Percentiles rank a stretch among this genome's conserved stretches.
Conservation (phyloP, 1,140 invertebrate species). For the Tyrophagus putrescentiae region DNA sequence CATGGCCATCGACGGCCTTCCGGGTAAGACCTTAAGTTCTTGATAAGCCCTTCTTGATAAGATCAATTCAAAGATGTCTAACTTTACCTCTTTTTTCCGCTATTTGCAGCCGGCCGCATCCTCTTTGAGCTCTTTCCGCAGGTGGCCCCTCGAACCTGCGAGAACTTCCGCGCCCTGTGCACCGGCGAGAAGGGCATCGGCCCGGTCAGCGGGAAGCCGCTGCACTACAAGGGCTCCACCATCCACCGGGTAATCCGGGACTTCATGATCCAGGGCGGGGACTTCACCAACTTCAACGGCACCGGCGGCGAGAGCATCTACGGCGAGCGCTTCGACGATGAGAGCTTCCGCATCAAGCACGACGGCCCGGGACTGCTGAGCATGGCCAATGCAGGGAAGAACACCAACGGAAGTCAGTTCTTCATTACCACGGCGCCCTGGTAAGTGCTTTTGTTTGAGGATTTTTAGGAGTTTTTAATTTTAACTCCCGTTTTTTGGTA, state of each 20-base stretch:
- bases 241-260: constrained; percentile 47
- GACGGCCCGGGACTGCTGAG: constrained; percentile 52
- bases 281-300: constrained; percentile 63
- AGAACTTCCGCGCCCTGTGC: constrained; percentile 78
- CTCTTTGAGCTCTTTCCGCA: constrained; percentile 68
- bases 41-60: too few relatives aligned
- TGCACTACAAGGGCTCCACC: constrained; percentile 32
- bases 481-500: too few relatives aligned
- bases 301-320: constrained; percentile 85
- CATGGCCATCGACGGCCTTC: too few relatives aligned
- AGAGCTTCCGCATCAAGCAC: constrained; percentile 59
- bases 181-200: constrained; percentile 67
- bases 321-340: constrained; percentile 70
- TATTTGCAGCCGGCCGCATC: constrained; percentile 54
- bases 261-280: constrained; percentile 67
- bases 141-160: constrained; percentile 70
- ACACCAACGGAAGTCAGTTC: constrained; percentile 87
- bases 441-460: too few relatives aligned
- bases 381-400: constrained; percentile 75
- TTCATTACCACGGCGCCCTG: constrained; percentile 73
- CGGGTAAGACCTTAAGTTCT: too few relatives aligned
- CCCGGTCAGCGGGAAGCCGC: constrained; percentile 47
- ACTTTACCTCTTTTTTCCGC: too few relatives aligned
- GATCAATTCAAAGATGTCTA: too few relatives aligned
- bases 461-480: too few relatives aligned